phyloP scores from a whole-genome alignment of 2,113 vertebrate genomes.

The Myotis yumanensis region DNA sequence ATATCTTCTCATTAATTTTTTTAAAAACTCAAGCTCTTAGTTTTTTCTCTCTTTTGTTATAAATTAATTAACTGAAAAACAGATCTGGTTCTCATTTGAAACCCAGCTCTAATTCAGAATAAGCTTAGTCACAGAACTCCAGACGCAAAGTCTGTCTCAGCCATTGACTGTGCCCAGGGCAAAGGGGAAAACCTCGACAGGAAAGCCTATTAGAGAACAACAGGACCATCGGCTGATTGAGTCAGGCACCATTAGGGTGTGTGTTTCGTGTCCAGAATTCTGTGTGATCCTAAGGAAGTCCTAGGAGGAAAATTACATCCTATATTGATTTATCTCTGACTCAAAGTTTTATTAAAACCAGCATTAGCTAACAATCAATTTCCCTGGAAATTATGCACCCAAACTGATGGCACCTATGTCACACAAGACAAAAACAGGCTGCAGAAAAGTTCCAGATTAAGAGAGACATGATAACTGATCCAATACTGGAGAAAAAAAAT shows the following conservation, averaged over 20 bases:
- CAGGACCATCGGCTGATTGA: neutral
- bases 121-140: constrained; percentile 18
- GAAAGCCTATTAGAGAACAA: neutral
- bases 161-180: neutral
- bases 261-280: neutral
- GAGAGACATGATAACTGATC: neutral
- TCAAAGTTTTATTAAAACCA: constrained; percentile 6
- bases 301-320: neutral
- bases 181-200: neutral
- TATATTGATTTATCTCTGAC: neutral
- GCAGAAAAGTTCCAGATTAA: neutral
- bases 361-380: neutral
- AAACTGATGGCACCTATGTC: neutral
- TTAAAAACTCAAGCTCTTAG: neutral
- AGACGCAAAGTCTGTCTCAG: neutral
- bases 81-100: constrained; percentile 61
- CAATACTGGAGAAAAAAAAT: neutral
- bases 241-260: neutral
- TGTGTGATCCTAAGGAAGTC: neutral
- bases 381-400: neutral
- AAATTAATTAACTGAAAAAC: constrained; percentile 57
- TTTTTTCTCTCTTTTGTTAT: constrained; percentile 42
- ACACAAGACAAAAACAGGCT: neutral
- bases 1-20: constrained; percentile 39
- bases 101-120: constrained; percentile 47